Evolutionary conservation across 2,797 vertebrate genomes (phyloP).

Genomic region (Hemitrygon akajei): DNA sequence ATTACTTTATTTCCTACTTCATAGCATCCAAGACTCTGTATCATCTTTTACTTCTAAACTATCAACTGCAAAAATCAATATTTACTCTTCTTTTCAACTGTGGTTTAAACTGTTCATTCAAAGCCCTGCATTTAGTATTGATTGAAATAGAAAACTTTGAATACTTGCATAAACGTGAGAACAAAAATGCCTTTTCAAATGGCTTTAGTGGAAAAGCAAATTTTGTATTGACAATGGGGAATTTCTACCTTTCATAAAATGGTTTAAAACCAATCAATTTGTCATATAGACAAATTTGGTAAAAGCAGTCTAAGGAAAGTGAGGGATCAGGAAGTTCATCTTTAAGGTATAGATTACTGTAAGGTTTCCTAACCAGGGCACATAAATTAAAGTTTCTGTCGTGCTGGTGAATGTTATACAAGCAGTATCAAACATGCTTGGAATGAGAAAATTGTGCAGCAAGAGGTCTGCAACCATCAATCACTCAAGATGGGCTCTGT

Average conservation of each 20-base stretch:
- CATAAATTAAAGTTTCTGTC: neutral
- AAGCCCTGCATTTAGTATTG: neutral
- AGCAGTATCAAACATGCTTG: neutral
- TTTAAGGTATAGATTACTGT: neutral
- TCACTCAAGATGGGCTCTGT: neutral
- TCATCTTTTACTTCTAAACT: neutral
- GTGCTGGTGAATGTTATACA: too few relatives aligned
- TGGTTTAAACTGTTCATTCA: neutral
- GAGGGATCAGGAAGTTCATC: neutral
- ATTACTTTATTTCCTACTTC: neutral
- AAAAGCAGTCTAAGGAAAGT: neutral
- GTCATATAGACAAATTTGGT: neutral
- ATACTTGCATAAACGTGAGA: neutral
- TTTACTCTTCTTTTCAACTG: neutral
- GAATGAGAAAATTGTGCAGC: neutral
- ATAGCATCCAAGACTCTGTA: neutral
- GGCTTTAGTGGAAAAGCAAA: neutral
- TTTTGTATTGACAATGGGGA: neutral
- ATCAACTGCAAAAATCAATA: neutral
- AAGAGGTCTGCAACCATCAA: neutral
- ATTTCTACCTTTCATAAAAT: neutral
- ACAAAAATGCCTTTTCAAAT: neutral
- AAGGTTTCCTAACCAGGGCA: neutral
- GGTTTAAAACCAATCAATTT: neutral
- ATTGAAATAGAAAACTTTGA: neutral